A percentile compares a stretch with the other conserved stretches of the same genome.
Conservation (phyloP, 2,888 invertebrate species). For the Hyppa rectilinea region DNA sequence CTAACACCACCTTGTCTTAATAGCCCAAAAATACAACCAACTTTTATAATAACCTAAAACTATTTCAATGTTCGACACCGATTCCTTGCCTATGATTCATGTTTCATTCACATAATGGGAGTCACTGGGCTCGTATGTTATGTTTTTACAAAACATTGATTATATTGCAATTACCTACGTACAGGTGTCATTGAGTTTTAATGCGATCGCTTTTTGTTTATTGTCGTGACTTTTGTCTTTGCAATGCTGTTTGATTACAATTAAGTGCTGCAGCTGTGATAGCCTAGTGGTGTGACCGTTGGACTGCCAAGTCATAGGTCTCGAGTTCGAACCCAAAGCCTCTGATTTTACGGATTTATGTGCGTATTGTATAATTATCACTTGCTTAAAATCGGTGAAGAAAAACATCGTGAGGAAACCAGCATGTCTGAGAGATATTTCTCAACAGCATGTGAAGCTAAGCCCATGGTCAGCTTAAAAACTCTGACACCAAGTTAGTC, state of each 20-base stretch:
- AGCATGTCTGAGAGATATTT: too few species aligned
- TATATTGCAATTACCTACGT: constrained; percentile 49
- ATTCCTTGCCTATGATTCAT: constrained; percentile 42
- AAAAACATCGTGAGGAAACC: too few species aligned
- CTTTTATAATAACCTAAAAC: constrained; percentile 12
- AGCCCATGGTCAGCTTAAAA: too few species aligned
- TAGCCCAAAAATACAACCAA: background rate
- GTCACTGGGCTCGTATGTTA: constrained; percentile 31
- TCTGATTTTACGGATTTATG: too few species aligned
- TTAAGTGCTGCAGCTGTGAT: too few species aligned
- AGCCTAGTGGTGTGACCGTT: too few species aligned
- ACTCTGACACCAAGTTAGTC: too few species aligned
- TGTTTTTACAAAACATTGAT: constrained; percentile 30
- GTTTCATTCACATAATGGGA: constrained; percentile 30
- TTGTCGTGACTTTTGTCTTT: constrained; percentile 18
- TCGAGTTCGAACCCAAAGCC: too few species aligned
- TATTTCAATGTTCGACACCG: constrained; percentile 32
- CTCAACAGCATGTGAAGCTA: too few species aligned
- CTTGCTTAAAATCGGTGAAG: too few species aligned
- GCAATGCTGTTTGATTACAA: background rate
- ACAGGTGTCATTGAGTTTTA: constrained; percentile 12
- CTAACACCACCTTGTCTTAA: constrained; percentile 3
- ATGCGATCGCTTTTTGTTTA: constrained; percentile 2
- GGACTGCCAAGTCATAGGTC: too few species aligned
- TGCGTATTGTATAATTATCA: too few species aligned